Conservation (phyloP, 2,797 vertebrate genomes). For the Myotis vivesi region DNA sequence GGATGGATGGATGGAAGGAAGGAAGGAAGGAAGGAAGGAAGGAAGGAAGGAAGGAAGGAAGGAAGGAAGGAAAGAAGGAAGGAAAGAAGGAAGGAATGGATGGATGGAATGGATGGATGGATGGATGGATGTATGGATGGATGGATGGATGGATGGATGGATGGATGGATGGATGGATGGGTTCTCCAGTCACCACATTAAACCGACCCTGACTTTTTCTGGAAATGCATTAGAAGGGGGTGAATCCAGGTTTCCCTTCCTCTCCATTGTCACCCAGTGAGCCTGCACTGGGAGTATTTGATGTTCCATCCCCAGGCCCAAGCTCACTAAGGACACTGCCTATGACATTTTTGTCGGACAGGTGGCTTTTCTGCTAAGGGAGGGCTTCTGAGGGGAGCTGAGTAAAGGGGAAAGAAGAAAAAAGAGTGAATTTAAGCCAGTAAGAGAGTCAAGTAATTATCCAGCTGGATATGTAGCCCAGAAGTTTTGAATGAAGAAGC, state of each 20-base stretch:
- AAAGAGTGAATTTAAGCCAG: background rate
- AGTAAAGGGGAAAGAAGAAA: background rate
- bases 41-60: no score
- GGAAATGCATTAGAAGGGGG: background rate
- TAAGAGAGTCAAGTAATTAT: constrained; percentile 52
- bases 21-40: no score
- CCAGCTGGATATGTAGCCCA: background rate
- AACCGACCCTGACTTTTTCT: background rate
- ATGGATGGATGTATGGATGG: background rate
- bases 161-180: background rate
- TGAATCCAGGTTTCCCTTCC: background rate
- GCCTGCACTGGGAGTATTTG: background rate
- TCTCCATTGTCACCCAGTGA: background rate
- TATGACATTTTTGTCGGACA: background rate
- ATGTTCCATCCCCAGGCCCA: background rate
- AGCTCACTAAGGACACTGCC: background rate
- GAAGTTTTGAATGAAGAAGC: constrained; percentile 42
- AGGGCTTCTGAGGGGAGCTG: background rate
- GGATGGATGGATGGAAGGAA: background rate
- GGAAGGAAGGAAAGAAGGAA: no score
- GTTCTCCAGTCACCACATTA: background rate
- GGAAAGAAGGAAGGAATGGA: no score
- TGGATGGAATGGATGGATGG: background rate
- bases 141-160: background rate
- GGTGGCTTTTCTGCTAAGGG: background rate